Evolutionary conservation across 2,797 vertebrate genomes (phyloP).

Genomic region (Cirrhinus mrigala): DNA sequence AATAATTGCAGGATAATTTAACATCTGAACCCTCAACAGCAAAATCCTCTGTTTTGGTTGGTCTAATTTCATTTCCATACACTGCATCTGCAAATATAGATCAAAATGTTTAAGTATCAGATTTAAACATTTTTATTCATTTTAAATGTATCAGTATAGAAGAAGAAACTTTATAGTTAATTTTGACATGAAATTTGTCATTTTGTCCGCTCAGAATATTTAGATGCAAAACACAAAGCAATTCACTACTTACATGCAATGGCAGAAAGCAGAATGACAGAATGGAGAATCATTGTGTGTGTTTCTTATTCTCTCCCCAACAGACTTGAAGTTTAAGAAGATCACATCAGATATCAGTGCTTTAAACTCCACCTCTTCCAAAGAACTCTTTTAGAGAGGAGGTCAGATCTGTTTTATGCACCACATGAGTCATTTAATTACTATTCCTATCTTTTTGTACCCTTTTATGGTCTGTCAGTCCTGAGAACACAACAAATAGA

Average conservation of each 20-base stretch:
- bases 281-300: neutral
- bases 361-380: neutral
- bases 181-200: no score
- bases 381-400: neutral
- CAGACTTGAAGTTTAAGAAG: neutral
- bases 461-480: neutral
- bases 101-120: neutral
- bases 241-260: neutral
- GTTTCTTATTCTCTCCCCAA: neutral
- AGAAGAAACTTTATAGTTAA: no score
- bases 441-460: neutral
- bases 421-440: neutral
- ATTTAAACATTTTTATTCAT: no score
- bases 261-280: neutral
- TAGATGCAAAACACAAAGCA: no score
- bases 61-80: neutral
- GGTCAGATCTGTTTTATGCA: neutral
- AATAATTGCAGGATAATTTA: neutral
- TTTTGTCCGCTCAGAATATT: no score
- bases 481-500: neutral
- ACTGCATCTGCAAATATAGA: neutral
- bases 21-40: neutral
- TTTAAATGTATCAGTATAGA: no score
- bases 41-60: neutral
- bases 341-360: neutral